Percentiles rank a stretch among this genome's conserved stretches.
Evolutionary conservation across 2,797 vertebrate species (phyloP).

Genomic region (Bovichtus diacanthus): DNA sequence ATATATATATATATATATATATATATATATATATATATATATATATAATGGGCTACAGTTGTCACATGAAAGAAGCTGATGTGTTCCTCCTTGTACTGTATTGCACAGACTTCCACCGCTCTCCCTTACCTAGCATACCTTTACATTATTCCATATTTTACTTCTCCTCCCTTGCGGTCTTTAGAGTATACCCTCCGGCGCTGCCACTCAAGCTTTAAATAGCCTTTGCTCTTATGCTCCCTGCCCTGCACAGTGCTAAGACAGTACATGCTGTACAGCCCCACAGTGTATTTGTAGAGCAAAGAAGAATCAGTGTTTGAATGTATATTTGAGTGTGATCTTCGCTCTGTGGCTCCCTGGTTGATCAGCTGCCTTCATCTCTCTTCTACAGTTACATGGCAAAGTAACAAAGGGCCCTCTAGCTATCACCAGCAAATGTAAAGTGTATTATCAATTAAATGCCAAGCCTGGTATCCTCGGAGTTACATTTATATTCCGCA

Average conservation of each 20-base stretch:
- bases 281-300: conserved; percentile 33
- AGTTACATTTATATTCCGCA: background rate
- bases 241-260: conserved; percentile 44
- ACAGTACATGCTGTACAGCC: conserved; percentile 30
- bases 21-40: too few species aligned
- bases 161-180: conserved; percentile 34
- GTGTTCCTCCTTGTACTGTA: conserved; percentile 10
- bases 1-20: too few species aligned
- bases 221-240: conserved; percentile 33
- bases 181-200: conserved; percentile 54
- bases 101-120: conserved; percentile 8
- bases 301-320: conserved; percentile 26
- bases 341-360: conserved; percentile 23
- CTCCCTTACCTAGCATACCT: conserved; percentile 2
- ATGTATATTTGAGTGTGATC: conserved; percentile 33
- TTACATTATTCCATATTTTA: conserved; percentile 37
- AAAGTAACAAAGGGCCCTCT: background rate
- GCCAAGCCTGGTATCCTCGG: background rate
- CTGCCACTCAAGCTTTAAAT: conserved; percentile 64
- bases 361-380: conserved; percentile 14
- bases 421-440: background rate
- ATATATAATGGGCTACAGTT: conserved; percentile 33
- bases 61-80: conserved; percentile 52
- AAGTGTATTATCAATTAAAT: background rate
- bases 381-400: conserved; percentile 2